phyloP scores from a whole-genome alignment of 2,113 vertebrate genomes.

The Lophura nycthemera region DNA sequence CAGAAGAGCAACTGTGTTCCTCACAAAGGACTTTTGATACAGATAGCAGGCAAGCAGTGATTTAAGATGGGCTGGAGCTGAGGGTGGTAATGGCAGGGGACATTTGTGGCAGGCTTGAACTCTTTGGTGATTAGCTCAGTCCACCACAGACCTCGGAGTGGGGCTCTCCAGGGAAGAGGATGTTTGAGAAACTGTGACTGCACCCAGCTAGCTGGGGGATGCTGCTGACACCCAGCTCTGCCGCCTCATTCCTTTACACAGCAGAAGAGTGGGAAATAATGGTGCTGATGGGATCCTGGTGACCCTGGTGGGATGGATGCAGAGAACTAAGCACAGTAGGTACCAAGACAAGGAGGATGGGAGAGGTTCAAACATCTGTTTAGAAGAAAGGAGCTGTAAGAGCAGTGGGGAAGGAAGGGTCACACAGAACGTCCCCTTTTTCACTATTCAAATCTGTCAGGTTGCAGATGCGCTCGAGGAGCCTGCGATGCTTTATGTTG shows the following conservation, averaged over 20 bases:
- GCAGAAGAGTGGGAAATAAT: not conserved
- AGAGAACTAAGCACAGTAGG: not conserved
- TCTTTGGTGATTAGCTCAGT: not conserved
- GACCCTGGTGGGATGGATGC: not conserved
- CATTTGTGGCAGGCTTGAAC: not conserved
- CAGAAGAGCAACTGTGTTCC: conserved; percentile 46
- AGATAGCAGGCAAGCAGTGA: not conserved
- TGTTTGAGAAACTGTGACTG: not conserved
- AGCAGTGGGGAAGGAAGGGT: conserved; percentile 17
- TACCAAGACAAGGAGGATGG: not conserved
- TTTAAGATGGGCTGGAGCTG: conserved; percentile 12
- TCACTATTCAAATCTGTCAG: not conserved
- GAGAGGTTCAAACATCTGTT: not conserved
- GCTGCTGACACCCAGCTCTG: fast-evolving
- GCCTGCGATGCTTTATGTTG: not conserved
- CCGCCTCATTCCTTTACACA: not conserved
- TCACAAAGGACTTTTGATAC: conserved; percentile 59
- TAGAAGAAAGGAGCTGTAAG: not conserved
- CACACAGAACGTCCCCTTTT: conserved; percentile 23
- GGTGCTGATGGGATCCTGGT: not conserved
- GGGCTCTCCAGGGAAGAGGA: not conserved
- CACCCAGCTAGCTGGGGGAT: not conserved
- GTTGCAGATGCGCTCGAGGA: not conserved
- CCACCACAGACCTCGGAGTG: not conserved
- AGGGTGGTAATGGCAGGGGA: not conserved